Percentiles rank a stretch among this genome's conserved stretches.
phyloP scores from a whole-genome alignment of 2,888 invertebrate species.

The Arctia plantaginis region DNA sequence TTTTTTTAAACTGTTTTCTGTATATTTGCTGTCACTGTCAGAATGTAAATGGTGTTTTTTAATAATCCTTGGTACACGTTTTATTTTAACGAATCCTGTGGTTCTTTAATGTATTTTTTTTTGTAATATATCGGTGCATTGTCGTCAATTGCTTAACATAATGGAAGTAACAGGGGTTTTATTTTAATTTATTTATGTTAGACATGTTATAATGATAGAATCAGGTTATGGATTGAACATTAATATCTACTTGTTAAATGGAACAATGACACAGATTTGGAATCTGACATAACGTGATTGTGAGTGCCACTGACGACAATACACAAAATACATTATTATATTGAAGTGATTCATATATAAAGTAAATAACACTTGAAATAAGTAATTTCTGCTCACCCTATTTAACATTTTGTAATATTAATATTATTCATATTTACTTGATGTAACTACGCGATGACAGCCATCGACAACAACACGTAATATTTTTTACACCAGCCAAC shows the following conservation, averaged over 20 bases:
- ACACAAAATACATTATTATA: not conserved
- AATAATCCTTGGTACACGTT: constrained; percentile 2
- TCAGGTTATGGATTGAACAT: too few relatives aligned
- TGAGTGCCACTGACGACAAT: not conserved
- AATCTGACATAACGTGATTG: not conserved
- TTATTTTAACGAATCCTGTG: not conserved
- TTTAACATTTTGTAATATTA: constrained; percentile 5
- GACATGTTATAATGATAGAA: not conserved
- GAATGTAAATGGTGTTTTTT: not conserved
- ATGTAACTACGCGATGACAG: not conserved
- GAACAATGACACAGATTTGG: not conserved
- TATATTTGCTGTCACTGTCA: not conserved
- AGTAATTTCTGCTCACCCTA: constrained; percentile 9
- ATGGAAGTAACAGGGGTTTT: not conserved
- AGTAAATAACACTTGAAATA: not conserved
- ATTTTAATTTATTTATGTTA: not conserved
- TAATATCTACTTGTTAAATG: not conserved
- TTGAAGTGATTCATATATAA: not conserved
- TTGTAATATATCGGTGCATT: not conserved
- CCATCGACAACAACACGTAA: not conserved
- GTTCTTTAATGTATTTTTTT: not conserved
- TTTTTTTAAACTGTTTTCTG: not conserved
- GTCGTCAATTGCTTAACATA: not conserved
- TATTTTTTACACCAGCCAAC: not conserved
- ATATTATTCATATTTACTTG: constrained; percentile 3